Conservation (phyloP, 2,888 invertebrate genomes). For the Eupithecia subfuscata region DNA sequence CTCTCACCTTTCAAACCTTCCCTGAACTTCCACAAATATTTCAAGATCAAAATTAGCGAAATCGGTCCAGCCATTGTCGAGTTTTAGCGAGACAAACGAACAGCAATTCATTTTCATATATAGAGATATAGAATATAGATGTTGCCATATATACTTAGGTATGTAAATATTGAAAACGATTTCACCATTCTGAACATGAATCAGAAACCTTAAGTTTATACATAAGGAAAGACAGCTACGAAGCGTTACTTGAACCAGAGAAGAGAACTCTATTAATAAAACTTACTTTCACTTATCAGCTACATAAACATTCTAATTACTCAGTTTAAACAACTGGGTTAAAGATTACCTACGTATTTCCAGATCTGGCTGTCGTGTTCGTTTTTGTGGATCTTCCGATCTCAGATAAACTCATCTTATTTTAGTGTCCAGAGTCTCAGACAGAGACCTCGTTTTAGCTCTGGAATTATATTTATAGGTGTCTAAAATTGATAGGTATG, state of each 20-base stretch:
- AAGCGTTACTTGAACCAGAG: not conserved
- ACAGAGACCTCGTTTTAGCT: not conserved
- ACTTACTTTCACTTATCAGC: constrained; percentile 38
- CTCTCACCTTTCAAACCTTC: too few species aligned
- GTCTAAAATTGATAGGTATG: not conserved
- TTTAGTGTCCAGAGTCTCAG: not conserved
- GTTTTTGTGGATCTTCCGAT: not conserved
- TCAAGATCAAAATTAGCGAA: too few species aligned
- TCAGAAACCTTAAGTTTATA: not conserved
- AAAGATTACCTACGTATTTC: not conserved
- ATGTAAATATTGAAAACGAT: not conserved
- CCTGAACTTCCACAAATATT: too few species aligned
- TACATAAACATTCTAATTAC: constrained; percentile 19
- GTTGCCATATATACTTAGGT: not conserved
- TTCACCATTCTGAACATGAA: not conserved
- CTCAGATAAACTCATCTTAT: not conserved
- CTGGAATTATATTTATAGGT: not conserved
- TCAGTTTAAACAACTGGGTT: not conserved
- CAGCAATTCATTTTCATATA: too few species aligned
- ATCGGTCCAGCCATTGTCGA: too few species aligned
- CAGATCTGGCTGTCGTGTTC: not conserved
- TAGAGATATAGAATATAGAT: too few species aligned
- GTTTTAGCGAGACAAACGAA: too few species aligned
- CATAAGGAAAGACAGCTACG: not conserved
- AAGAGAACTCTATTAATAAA: constrained; percentile 23